phyloP scores from a whole-genome alignment of 2,888 invertebrate genomes.

The Rugalucina vietnamica region DNA sequence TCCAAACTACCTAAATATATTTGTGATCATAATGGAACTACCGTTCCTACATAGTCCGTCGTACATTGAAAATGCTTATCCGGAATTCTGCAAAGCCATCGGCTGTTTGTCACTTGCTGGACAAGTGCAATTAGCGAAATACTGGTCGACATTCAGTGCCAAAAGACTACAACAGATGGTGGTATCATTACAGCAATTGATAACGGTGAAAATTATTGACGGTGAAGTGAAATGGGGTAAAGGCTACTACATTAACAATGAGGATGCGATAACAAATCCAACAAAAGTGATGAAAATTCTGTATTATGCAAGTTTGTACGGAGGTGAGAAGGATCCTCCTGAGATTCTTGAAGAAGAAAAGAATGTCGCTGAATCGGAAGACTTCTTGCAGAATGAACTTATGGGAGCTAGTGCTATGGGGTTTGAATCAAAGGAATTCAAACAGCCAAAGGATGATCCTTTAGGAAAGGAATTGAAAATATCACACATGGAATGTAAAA shows the following conservation, averaged over 20 bases:
- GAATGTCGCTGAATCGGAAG: slow-evolving; percentile 64
- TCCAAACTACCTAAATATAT: slow-evolving; percentile 86
- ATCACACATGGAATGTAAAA: slow-evolving; percentile 91
- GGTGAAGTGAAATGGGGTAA: slow-evolving; percentile 86
- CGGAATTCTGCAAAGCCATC: slow-evolving; percentile 89
- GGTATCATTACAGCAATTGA: slow-evolving; percentile 90
- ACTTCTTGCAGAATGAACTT: slow-evolving; percentile 65
- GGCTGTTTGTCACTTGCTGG: slow-evolving; percentile 89
- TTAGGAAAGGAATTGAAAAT: slow-evolving; percentile 90
- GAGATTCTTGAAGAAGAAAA: slow-evolving; percentile 79
- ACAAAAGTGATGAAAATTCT: slow-evolving; percentile 93
- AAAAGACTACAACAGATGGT: slow-evolving; percentile 74
- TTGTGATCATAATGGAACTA: slow-evolving; percentile 92
- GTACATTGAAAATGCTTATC: slow-evolving; percentile 92
- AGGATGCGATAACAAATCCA: slow-evolving; percentile 92
- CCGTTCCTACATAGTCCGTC: slow-evolving; percentile 87
- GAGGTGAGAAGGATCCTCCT: slow-evolving; percentile 86
- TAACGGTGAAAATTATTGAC: slow-evolving; percentile 91
- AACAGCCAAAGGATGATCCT: slow-evolving; percentile 79
- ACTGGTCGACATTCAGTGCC: slow-evolving; percentile 88
- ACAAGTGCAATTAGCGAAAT: slow-evolving; percentile 91
- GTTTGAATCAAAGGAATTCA: slow-evolving; percentile 81
- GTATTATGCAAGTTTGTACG: slow-evolving; percentile 92
- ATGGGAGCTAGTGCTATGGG: slow-evolving; percentile 78
- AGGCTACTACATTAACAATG: slow-evolving; percentile 91